These are phyloP conservation scores for Leptopterna dolabrata DNA, from an alignment of 2,888 invertebrate species.

Conservation along the genomic window DNA sequence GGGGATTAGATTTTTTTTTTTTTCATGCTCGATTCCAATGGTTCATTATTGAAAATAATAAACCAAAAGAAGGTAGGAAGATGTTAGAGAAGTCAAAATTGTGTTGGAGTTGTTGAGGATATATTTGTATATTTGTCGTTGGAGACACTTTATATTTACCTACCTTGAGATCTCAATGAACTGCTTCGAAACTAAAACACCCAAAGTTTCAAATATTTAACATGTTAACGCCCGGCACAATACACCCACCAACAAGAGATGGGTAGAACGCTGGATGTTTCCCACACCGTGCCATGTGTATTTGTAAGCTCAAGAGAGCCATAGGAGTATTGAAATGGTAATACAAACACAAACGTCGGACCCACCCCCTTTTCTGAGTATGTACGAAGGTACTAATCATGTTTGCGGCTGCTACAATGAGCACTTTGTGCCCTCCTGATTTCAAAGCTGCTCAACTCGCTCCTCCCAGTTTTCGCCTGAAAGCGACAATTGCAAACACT, in stretches of 20 bases:
- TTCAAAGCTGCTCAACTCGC: neutral
- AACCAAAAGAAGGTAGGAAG: too few species aligned
- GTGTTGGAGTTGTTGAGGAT: too few species aligned
- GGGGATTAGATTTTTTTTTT: too few species aligned
- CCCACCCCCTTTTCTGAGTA: neutral
- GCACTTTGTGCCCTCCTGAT: neutral
- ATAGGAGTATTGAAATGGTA: constrained; percentile 36
- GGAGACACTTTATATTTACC: too few species aligned
- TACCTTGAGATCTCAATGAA: too few species aligned
- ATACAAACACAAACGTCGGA: constrained; percentile 18
- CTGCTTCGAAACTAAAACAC: too few species aligned
- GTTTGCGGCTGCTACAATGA: constrained; percentile 44
- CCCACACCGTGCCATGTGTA: constrained; percentile 6
- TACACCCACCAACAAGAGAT: neutral
- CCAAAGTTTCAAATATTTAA: neutral
- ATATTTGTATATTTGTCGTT: too few species aligned
- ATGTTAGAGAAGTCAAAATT: too few species aligned
- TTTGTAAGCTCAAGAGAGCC: constrained; percentile 24
- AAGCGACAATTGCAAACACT: neutral
- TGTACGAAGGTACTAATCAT: constrained; percentile 37
- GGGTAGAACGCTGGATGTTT: neutral
- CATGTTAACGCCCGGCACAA: neutral
- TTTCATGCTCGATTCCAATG: too few species aligned
- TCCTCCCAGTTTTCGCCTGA: constrained; percentile 17
- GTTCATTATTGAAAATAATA: too few species aligned